These are phyloP conservation scores for Bombus waltoni DNA, from an alignment of 1,140 invertebrate genomes.

Conservation along the genomic window DNA sequence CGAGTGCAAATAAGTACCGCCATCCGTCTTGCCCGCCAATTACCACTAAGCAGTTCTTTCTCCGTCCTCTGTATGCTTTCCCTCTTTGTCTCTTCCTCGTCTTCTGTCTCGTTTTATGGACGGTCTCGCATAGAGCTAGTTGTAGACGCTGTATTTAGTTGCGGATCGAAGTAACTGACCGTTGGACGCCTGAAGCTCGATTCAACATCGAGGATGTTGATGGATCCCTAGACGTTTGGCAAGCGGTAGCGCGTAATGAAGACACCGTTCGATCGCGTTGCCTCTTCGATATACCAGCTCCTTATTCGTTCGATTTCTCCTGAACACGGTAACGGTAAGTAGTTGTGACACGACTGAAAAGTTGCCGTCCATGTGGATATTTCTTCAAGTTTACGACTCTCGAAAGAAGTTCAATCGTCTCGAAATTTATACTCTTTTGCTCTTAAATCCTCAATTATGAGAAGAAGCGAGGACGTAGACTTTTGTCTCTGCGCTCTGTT, in stretches of 20 bases:
- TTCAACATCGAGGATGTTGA: slow-evolving; percentile 32
- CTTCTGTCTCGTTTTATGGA: background rate
- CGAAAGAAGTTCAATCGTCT: background rate
- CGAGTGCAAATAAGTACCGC: slow-evolving; percentile 80
- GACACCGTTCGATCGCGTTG: slow-evolving; percentile 34
- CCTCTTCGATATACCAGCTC: background rate
- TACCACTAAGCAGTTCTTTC: slow-evolving; percentile 72
- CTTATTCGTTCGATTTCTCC: background rate
- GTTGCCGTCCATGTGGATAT: background rate
- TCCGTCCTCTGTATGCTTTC: background rate
- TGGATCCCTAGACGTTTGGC: slow-evolving; percentile 36
- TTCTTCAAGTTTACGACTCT: background rate
- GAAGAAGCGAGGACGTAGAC: background rate
- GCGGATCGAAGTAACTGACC: slow-evolving; percentile 10
- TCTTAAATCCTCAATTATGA: slow-evolving; percentile 2
- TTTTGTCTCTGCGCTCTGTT: background rate
- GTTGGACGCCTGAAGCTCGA: background rate
- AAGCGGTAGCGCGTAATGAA: slow-evolving; percentile 59
- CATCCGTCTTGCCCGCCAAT: slow-evolving; percentile 81
- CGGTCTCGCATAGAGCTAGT: slow-evolving; percentile 37
- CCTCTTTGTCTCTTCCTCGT: background rate
- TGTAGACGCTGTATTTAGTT: slow-evolving; percentile 5
- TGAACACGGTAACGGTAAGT: background rate
- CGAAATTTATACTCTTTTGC: background rate
- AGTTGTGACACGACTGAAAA: background rate